Base-by-base conservation (phyloP, 1,140 invertebrate genomes). In the Drosophila serrata region DNA sequence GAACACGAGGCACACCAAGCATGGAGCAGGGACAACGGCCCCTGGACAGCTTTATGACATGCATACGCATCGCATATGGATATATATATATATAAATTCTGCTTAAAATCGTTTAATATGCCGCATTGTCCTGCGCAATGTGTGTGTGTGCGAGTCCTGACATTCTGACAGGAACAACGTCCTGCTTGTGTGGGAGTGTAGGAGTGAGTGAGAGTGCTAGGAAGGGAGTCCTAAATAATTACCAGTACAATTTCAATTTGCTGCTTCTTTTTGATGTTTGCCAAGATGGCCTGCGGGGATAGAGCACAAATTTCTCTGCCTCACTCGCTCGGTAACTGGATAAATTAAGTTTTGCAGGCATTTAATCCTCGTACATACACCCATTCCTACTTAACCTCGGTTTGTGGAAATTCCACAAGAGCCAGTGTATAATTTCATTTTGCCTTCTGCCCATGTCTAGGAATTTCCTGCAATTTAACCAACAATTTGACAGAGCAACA, bases 41-140 rank as follows among this genome's bases (percentile, higher is more conserved):
- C 19, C 51, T 72, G 68, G 68, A 84, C 77, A 79, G 60, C 67
- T 73, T 85, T 73, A 84, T 77, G 81, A 67, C 81, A 80, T 72
- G 68, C 68, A 58, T 72, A 58, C 51, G 51, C 51, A 72, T 49
- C 51, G 51, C 51, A 72, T 70, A 72, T 70, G 53, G 51, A 70
- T 40, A 42, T 24, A 53, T 64, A 59, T 27, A 17, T 22, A 46
- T 85, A 84, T 84, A 84, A 82, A 75, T 87, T 87, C 81, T 73
- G 79, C 62, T 76, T 82, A 62, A 87, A 87, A 82, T 87, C 86
- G 62, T 82, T 87, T 79, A 76, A 87, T 87, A 87, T 76, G 65
- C 75, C 62, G 46, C 61, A 62, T 60, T 67, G 45, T 68, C 42
- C 57, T 81, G 56, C 53, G 60, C 48, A 64, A 63, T 40, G 29